These are phyloP conservation scores for Aphelocoma californica DNA, from an alignment of 2,797 vertebrate genomes.

Conservation along the genomic window DNA sequence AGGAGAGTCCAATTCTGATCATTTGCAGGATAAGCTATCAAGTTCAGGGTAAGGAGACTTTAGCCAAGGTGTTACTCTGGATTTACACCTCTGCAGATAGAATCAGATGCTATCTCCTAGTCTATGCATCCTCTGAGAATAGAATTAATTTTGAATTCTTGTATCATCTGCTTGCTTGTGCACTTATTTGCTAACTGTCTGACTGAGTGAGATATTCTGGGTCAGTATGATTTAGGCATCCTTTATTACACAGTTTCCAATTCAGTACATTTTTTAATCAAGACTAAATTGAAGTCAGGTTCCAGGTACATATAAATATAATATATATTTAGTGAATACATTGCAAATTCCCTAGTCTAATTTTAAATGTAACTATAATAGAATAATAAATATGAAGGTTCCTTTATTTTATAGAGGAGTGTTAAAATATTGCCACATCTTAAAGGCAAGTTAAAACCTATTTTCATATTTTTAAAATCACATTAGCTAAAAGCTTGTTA, in stretches of 20 bases:
- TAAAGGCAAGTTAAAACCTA: constrained; percentile 60
- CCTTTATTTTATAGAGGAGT: constrained; percentile 38
- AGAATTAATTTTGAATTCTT: constrained; percentile 71
- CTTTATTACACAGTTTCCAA: constrained; percentile 68
- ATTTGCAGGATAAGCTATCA: constrained; percentile 21
- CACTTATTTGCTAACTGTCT: constrained; percentile 68
- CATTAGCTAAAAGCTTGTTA: constrained; percentile 71
- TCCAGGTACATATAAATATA: constrained; percentile 52
- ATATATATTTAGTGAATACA: constrained; percentile 40
- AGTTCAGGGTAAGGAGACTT: constrained; percentile 7
- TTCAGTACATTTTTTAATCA: constrained; percentile 69
- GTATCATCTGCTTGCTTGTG: constrained; percentile 63
- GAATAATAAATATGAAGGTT: neutral
- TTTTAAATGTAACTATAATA: constrained; percentile 33
- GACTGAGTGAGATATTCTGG: constrained; percentile 64
- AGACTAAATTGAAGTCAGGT: constrained; percentile 61
- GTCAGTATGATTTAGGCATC: constrained; percentile 59
- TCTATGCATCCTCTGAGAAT: constrained; percentile 63
- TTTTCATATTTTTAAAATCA: constrained; percentile 61
- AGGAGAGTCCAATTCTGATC: constrained; percentile 49
- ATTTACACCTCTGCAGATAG: constrained; percentile 51
- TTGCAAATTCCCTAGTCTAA: constrained; percentile 11
- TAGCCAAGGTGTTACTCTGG: constrained; percentile 27
- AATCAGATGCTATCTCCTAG: constrained; percentile 42
- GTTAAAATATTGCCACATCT: constrained; percentile 27